Percentiles rank a stretch among this genome's conserved stretches.
phyloP scores from a whole-genome alignment of 2,113 vertebrate genomes.

The Electrona antarctica region DNA sequence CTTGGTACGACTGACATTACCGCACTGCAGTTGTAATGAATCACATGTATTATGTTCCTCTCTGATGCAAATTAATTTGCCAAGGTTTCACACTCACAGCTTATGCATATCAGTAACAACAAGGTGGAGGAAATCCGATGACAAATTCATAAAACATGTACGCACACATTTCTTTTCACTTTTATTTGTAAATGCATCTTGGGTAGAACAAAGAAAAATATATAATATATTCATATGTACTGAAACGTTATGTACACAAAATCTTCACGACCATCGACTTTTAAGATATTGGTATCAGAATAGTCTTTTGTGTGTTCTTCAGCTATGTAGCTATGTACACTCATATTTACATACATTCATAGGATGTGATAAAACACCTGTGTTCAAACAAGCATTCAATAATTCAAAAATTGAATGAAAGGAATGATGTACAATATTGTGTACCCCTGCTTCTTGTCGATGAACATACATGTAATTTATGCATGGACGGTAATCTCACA shows the following conservation, averaged over 20 bases:
- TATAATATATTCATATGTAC: constrained; percentile 77
- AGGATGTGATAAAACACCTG: constrained; percentile 90
- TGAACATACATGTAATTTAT: constrained; percentile 41
- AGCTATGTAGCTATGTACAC: constrained; percentile 84
- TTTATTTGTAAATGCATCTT: constrained; percentile 98
- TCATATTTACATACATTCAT: constrained; percentile 98
- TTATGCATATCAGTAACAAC: too few species aligned
- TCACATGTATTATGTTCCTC: too few species aligned
- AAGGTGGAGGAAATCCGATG: background rate
- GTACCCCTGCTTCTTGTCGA: constrained; percentile 42
- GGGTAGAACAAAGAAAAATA: constrained; percentile 87
- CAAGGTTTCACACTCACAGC: too few species aligned
- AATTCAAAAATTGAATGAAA: constrained; percentile 86
- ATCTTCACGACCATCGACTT: constrained; percentile 71
- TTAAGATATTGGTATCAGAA: constrained; percentile 84
- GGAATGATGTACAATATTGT: constrained; percentile 79
- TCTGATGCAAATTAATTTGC: too few species aligned
- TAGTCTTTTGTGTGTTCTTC: constrained; percentile 79
- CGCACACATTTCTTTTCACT: constrained; percentile 72
- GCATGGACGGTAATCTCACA: constrained; percentile 29
- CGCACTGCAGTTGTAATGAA: too few species aligned
- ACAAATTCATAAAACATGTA: background rate
- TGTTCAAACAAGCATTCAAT: constrained; percentile 81
- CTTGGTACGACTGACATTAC: too few species aligned
- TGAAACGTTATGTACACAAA: constrained; percentile 73